Evolutionary conservation across 2,113 vertebrate species (phyloP).

Genomic region (Mesoclemmys tuberculata): DNA sequence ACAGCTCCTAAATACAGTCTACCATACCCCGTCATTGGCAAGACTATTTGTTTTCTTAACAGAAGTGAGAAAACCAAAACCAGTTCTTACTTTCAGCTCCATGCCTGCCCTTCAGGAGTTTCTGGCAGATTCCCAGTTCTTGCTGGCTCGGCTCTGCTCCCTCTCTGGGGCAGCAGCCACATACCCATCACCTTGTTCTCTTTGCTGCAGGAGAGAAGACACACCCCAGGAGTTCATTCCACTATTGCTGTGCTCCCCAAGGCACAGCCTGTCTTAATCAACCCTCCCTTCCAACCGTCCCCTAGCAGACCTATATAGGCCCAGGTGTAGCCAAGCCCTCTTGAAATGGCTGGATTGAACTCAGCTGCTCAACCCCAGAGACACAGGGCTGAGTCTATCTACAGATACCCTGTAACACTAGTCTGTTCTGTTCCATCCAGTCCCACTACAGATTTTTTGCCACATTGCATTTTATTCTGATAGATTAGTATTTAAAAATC

Average conservation of each 20-base stretch:
- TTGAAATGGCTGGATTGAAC: neutral
- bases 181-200: neutral
- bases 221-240: neutral
- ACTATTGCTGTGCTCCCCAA: neutral
- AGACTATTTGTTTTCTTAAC: neutral
- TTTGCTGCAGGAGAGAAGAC: neutral
- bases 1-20: neutral
- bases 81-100: neutral
- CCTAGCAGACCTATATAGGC: neutral
- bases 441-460: neutral
- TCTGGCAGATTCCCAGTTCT: neutral
- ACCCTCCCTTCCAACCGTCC: neutral
- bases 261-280: neutral
- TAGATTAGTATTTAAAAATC: neutral
- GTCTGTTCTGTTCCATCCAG: neutral
- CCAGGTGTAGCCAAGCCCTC: neutral
- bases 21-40: neutral
- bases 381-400: neutral
- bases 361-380: neutral
- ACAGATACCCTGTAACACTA: accelerated
- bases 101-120: neutral
- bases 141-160: neutral
- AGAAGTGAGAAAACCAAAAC: neutral
- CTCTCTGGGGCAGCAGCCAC: neutral
- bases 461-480: neutral